Evolutionary conservation across 2,888 invertebrate species (phyloP).

Genomic region (Heliothis peltigera): DNA sequence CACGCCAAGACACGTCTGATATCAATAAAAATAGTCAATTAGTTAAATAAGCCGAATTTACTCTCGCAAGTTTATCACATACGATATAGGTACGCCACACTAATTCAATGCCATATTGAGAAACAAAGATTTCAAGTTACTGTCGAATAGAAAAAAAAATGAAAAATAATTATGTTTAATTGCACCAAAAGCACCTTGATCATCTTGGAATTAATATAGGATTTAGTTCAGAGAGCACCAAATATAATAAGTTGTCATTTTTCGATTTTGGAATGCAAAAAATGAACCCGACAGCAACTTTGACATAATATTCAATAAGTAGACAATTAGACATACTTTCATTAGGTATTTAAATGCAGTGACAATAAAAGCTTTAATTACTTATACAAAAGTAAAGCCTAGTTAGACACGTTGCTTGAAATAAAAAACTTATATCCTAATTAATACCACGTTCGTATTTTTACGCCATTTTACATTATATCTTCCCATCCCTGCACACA

Average conservation of each 20-base stretch:
- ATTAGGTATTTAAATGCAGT: constrained; percentile 33
- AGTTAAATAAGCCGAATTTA: constrained; percentile 54
- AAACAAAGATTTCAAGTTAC: constrained; percentile 21
- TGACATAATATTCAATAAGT: constrained; percentile 24
- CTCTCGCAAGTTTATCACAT: constrained; percentile 55
- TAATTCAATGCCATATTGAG: constrained; percentile 33
- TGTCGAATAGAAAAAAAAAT: constrained; percentile 9
- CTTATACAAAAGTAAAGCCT: constrained; percentile 38
- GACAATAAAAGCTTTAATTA: constrained; percentile 50
- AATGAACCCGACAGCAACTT: constrained; percentile 34
- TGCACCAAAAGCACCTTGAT: not conserved
- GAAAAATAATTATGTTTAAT: not conserved
- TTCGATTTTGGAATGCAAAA: not conserved
- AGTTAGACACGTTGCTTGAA: constrained; percentile 46
- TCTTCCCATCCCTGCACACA: constrained; percentile 4
- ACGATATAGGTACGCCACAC: constrained; percentile 36
- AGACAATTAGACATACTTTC: constrained; percentile 11
- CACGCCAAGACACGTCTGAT: constrained; percentile 47
- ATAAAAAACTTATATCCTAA: constrained; percentile 27
- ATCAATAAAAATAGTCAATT: constrained; percentile 50
- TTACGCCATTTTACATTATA: constrained; percentile 24
- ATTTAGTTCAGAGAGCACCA: no score
- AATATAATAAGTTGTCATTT: no score
- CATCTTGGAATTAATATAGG: not conserved
- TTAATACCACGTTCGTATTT: constrained; percentile 32